Evolutionary conservation across 1,140 invertebrate species (phyloP).

Genomic region (Drosophila prosaltans): DNA sequence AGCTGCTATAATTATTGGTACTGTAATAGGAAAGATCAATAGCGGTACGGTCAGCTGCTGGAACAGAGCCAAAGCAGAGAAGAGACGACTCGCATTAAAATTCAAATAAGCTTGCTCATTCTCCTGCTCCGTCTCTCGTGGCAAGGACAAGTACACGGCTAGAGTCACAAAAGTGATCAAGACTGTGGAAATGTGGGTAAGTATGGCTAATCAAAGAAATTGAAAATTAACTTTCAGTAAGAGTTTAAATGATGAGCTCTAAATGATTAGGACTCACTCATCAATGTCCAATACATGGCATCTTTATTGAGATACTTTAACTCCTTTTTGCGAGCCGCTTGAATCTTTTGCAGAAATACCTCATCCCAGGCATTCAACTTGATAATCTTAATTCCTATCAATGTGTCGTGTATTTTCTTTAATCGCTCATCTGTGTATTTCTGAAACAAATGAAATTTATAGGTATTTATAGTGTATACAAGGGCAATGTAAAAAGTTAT

Average conservation of each 20-base stretch:
- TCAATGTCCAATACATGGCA: slow-evolving; percentile 89
- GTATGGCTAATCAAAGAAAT: slow-evolving; percentile 48
- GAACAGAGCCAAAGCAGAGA: slow-evolving; percentile 90
- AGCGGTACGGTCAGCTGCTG: slow-evolving; percentile 91
- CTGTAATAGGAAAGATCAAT: slow-evolving; percentile 90
- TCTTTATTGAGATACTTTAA: slow-evolving; percentile 89
- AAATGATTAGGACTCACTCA: slow-evolving; percentile 85
- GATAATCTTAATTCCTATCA: slow-evolving; percentile 91
- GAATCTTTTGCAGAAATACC: slow-evolving; percentile 88
- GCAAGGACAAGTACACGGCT: slow-evolving; percentile 85
- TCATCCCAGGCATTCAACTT: slow-evolving; percentile 93
- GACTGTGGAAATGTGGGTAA: slow-evolving; percentile 89
- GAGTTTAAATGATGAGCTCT: not conserved
- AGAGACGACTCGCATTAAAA: slow-evolving; percentile 88
- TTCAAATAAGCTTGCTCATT: slow-evolving; percentile 50
- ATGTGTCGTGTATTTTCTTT: slow-evolving; percentile 89
- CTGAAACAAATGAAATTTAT: slow-evolving; percentile 72
- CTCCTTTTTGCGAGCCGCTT: slow-evolving; percentile 87
- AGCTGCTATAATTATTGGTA: slow-evolving; percentile 90
- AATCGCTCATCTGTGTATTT: slow-evolving; percentile 89
- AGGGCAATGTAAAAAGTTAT: not conserved
- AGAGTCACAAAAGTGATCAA: slow-evolving; percentile 90
- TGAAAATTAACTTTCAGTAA: not conserved
- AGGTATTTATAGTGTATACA: not conserved
- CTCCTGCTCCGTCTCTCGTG: slow-evolving; percentile 23